Evolutionary conservation across 2,797 vertebrate genomes (phyloP).

Genomic region (Staurois parvus): DNA sequence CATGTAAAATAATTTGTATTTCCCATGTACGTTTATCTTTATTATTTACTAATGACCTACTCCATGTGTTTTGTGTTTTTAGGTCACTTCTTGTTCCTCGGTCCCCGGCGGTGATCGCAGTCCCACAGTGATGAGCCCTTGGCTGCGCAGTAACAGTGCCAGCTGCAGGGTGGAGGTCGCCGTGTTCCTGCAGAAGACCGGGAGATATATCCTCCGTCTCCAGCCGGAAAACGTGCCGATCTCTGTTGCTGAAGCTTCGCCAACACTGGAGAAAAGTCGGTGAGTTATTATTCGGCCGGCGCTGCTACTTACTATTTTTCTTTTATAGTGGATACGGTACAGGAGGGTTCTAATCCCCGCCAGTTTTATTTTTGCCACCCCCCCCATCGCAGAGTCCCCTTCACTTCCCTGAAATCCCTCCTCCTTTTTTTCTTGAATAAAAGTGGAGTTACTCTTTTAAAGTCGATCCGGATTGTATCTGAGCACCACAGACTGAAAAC

Average conservation of each 20-base stretch:
- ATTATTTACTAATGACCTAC: neutral
- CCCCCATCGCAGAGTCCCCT: too few species aligned
- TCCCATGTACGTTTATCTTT: too few species aligned
- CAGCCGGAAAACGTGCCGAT: constrained; percentile 73
- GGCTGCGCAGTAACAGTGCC: constrained; percentile 79
- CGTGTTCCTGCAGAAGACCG: constrained; percentile 72
- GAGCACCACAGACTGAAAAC: too few species aligned
- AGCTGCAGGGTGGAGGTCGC: constrained; percentile 76
- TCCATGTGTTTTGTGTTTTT: constrained; percentile 53
- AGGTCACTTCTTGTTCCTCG: constrained; percentile 80
- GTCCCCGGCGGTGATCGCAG: constrained; percentile 67
- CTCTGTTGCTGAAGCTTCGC: constrained; percentile 69
- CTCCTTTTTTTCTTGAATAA: too few species aligned
- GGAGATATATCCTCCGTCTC: constrained; percentile 75
- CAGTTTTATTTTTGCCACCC: too few species aligned
- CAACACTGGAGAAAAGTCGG: constrained; percentile 74
- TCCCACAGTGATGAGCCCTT: constrained; percentile 77
- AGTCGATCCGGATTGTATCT: too few species aligned
- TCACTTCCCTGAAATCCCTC: too few species aligned
- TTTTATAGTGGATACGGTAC: too few species aligned
- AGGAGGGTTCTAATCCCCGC: too few species aligned
- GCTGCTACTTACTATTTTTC: neutral
- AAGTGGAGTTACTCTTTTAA: too few species aligned
- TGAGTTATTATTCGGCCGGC: constrained; percentile 66
- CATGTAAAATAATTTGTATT: too few species aligned